Evolutionary conservation across 2,113 vertebrate genomes (phyloP).

Genomic region (Zapus hudsonius): DNA sequence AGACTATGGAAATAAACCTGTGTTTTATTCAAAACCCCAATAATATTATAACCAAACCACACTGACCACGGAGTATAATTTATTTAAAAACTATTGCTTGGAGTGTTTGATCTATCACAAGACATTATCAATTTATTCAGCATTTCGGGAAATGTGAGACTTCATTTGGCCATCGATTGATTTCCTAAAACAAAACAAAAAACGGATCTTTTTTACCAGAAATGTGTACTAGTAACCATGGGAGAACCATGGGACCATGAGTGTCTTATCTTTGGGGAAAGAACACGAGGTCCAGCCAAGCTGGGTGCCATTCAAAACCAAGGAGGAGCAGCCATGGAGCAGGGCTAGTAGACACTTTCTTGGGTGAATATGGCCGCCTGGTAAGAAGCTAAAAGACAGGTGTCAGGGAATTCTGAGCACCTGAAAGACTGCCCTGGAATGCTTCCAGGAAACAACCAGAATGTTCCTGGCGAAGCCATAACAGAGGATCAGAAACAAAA

Average conservation of each 20-base stretch:
- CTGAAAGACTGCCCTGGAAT: not conserved
- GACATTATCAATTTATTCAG: constrained; percentile 27
- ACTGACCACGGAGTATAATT: not conserved
- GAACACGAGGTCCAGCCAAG: not conserved
- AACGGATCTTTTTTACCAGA: not conserved
- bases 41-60: not conserved
- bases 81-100: not conserved
- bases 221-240: not conserved
- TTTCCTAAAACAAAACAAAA: not conserved
- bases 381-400: not conserved
- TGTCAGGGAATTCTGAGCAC: not conserved
- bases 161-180: not conserved
- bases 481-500: not conserved
- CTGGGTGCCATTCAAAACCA: not conserved
- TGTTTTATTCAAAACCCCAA: not conserved
- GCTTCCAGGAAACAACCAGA: not conserved
- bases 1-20: not conserved
- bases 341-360: not conserved
- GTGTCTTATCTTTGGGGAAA: not conserved
- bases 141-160: not conserved
- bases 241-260: not conserved
- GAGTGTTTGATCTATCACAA: not conserved
- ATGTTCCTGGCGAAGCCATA: not conserved
- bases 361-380: not conserved
- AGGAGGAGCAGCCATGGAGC: not conserved